phyloP scores from a whole-genome alignment of 2,797 vertebrate genomes.

The Parauchenoglanis punctatus region DNA sequence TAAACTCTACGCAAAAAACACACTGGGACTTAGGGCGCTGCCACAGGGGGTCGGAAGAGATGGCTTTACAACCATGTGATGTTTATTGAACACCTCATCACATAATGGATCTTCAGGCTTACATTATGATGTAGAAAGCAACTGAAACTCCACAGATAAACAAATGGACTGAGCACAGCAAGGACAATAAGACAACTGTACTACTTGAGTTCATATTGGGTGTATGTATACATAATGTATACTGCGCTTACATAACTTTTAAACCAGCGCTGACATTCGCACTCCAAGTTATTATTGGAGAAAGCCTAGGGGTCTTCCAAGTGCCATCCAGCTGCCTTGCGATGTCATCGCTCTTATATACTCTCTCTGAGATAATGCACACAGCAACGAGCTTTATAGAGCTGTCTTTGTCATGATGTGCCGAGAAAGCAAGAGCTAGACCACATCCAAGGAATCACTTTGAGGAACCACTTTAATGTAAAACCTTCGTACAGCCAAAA shows the following conservation, averaged over 20 bases:
- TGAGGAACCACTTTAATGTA: not conserved
- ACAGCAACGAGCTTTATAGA: not conserved
- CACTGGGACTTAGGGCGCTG: no score
- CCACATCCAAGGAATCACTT: not conserved
- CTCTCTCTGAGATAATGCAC: not conserved
- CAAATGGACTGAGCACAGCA: not conserved
- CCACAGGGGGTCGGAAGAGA: not conserved
- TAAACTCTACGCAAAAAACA: not conserved
- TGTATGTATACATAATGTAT: not conserved
- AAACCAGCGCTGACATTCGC: not conserved
- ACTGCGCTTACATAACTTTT: not conserved
- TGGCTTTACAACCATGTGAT: not conserved
- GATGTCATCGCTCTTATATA: not conserved
- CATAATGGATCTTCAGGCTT: not conserved
- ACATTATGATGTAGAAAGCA: not conserved
- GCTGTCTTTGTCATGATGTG: not conserved
- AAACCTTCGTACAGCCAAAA: not conserved
- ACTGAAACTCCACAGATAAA: not conserved
- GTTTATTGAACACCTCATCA: slow-evolving; percentile 3
- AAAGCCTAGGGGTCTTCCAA: not conserved
- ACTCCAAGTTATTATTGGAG: not conserved
- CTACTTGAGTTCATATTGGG: not conserved
- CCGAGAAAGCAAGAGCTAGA: not conserved
- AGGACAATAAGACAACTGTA: not conserved
- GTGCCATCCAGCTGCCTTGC: not conserved